These are phyloP conservation scores for Vombatus ursinus DNA, from an alignment of 2,113 vertebrate genomes.

Conservation along the genomic window DNA sequence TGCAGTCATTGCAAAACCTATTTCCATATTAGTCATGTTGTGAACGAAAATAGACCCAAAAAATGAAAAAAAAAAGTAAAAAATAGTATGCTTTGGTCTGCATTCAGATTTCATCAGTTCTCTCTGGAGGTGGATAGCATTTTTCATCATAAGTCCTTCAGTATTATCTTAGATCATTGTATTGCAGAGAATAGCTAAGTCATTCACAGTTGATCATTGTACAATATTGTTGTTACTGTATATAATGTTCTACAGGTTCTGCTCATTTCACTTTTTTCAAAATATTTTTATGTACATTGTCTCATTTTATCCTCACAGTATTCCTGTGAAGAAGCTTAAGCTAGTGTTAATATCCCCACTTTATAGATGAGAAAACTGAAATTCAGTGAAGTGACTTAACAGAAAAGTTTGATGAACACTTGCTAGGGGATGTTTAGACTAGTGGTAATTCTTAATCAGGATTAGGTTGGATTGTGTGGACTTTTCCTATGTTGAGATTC, in stretches of 20 bases:
- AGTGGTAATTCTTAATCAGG: neutral
- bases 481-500: neutral
- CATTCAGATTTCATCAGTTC: too few relatives aligned
- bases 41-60: too few relatives aligned
- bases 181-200: neutral
- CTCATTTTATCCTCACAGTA: neutral
- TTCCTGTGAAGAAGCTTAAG: neutral
- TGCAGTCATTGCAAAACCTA: neutral
- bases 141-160: neutral
- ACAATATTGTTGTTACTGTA: neutral
- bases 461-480: neutral
- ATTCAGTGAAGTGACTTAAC: neutral
- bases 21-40: neutral
- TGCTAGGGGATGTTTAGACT: neutral
- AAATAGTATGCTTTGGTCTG: too few relatives aligned
- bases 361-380: neutral
- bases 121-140: too few relatives aligned
- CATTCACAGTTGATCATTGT: neutral
- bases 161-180: neutral
- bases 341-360: neutral
- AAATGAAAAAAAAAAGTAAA: too few relatives aligned
- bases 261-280: neutral
- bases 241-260: neutral
- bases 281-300: neutral
- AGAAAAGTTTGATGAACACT: neutral